These are phyloP conservation scores for Sylvilagus floridanus DNA, from an alignment of 2,797 vertebrate genomes.

Conservation along the genomic window DNA sequence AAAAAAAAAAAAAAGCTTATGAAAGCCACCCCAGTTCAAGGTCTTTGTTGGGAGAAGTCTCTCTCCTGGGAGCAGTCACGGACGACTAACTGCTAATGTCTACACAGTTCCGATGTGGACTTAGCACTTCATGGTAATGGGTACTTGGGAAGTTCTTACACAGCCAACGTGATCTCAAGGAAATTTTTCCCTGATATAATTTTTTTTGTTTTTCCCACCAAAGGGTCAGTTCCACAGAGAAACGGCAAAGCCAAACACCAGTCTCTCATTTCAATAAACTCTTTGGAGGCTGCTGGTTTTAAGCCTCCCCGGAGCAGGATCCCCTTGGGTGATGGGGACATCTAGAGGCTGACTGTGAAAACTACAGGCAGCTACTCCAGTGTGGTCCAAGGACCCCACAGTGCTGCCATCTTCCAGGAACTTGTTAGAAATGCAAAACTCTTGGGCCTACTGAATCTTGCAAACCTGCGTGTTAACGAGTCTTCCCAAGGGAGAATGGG, in stretches of 20 bases:
- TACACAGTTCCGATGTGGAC: neutral
- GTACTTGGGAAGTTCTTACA: neutral
- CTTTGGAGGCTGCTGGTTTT: neutral
- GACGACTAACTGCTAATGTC: neutral
- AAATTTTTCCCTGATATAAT: neutral
- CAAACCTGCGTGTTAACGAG: neutral
- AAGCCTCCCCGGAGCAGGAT: neutral
- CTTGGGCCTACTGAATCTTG: neutral
- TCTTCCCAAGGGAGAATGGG: neutral
- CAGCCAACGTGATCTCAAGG: neutral
- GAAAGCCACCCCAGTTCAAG: constrained; percentile 1
- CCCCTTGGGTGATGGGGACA: constrained; percentile 33
- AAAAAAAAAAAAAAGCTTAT: neutral
- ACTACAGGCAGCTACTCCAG: constrained; percentile 52
- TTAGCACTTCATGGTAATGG: constrained; percentile 36
- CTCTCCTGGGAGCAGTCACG: neutral
- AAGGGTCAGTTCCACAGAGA: neutral
- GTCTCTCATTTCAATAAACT: neutral
- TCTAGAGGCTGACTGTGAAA: constrained; percentile 64
- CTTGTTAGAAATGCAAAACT: neutral
- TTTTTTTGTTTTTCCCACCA: neutral
- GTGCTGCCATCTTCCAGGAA: neutral
- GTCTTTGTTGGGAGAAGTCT: neutral
- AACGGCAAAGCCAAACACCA: neutral
- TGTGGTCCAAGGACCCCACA: neutral